phyloP scores from a whole-genome alignment of 2,113 vertebrate genomes.

The Myocastor coypus region DNA sequence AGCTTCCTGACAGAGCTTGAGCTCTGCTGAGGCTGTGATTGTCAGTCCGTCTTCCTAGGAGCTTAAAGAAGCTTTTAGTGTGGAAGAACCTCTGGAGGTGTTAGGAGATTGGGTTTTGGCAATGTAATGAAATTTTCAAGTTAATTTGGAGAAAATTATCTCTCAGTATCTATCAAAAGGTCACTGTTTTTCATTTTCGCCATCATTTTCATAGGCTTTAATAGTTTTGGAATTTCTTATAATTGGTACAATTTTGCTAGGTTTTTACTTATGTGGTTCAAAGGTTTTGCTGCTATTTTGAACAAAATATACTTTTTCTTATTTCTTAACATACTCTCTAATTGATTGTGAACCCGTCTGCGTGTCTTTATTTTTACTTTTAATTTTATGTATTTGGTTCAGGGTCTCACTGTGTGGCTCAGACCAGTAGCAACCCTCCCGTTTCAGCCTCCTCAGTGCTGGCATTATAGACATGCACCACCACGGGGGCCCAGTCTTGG shows the following conservation, averaged over 20 bases:
- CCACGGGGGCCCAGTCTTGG: too few species aligned
- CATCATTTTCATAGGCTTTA: not conserved
- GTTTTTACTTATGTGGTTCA: not conserved
- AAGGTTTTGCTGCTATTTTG: not conserved
- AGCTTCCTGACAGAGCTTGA: too few species aligned
- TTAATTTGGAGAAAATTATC: not conserved
- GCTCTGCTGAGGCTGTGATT: not conserved
- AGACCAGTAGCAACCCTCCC: too few species aligned
- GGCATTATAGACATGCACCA: too few species aligned
- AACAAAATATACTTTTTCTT: not conserved
- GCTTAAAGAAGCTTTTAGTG: not conserved
- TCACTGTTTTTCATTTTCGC: not conserved
- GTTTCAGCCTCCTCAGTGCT: too few species aligned
- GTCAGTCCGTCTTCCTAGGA: not conserved
- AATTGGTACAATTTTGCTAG: not conserved
- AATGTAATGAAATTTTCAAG: not conserved
- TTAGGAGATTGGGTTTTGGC: not conserved
- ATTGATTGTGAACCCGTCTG: not conserved
- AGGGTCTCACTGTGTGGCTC: too few species aligned
- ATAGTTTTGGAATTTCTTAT: not conserved
- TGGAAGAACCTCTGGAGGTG: not conserved
- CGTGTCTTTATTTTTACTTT: not conserved
- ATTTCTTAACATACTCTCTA: not conserved
- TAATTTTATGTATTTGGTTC: too few species aligned
- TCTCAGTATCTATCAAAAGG: not conserved